Conservation (phyloP, 2,113 vertebrate genomes). For the Suricata suricatta region DNA sequence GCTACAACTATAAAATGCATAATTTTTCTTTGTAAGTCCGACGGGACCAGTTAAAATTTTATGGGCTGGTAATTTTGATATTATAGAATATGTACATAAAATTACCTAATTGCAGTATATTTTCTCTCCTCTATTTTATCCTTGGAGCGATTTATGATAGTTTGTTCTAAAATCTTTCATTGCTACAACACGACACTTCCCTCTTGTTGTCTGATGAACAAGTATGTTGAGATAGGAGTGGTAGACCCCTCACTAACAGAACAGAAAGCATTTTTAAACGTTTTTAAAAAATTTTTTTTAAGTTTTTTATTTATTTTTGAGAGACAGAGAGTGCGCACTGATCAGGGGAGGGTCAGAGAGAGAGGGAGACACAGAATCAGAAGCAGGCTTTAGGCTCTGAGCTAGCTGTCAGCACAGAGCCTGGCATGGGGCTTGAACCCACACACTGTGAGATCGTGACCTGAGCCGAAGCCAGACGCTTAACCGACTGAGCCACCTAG, state of each 20-base stretch:
- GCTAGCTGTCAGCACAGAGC: no score
- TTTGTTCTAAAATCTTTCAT: background rate
- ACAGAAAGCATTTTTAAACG: background rate
- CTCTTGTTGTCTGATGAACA: background rate
- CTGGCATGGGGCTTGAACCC: no score
- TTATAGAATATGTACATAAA: conserved; percentile 43
- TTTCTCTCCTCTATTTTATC: background rate
- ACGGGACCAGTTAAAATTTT: conserved; percentile 33
- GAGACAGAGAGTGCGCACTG: no score
- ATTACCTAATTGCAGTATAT: background rate
- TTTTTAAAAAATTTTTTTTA: no score
- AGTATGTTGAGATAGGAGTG: background rate
- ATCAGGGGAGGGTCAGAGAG: no score
- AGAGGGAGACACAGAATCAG: no score
- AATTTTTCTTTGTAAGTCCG: conserved; percentile 52
- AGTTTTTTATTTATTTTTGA: no score
- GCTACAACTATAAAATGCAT: conserved; percentile 45
- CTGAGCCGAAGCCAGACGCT: no score
- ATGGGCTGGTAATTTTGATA: conserved; percentile 49
- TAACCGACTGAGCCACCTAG: no score
- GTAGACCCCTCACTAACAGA: background rate
- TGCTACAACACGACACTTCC: background rate
- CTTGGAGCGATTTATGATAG: background rate
- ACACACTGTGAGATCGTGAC: no score
- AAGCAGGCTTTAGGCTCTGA: no score